Percentiles rank a stretch among this genome's conserved stretches.
These are phyloP conservation scores for Drosophila buzzatii DNA, from an alignment of 2,888 invertebrate genomes.

Conservation along the genomic window DNA sequence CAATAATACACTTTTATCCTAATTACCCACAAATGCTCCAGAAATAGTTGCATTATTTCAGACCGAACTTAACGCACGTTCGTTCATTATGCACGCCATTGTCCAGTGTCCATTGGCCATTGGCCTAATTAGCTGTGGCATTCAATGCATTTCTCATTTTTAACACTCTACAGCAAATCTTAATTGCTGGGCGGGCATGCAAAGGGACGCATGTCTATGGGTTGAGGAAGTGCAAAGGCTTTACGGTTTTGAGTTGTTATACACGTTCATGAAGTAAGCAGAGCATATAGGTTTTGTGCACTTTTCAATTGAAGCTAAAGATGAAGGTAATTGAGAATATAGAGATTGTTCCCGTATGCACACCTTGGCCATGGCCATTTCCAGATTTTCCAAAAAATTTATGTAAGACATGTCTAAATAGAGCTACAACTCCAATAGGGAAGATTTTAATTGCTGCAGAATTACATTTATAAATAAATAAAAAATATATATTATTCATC, in stretches of 20 bases:
- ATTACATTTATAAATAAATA: too few species aligned
- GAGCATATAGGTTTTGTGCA: not conserved
- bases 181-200: not conserved
- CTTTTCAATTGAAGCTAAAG: not conserved
- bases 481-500: too few species aligned
- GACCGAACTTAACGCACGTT: not conserved
- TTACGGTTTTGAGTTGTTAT: not conserved
- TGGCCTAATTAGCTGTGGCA: not conserved
- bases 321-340: too few species aligned
- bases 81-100: conserved; percentile 1
- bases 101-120: not conserved
- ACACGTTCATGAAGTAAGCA: not conserved
- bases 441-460: too few species aligned
- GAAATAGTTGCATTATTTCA: conserved; percentile 2
- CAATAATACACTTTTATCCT: conserved; percentile 14
- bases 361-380: too few species aligned
- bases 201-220: not conserved
- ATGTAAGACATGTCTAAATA: too few species aligned
- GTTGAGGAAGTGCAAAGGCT: not conserved
- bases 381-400: too few species aligned
- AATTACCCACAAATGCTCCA: conserved; percentile 21
- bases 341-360: too few species aligned
- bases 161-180: not conserved
- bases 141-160: not conserved
- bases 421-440: too few species aligned